Conservation (phyloP, 2,113 vertebrate species). For the Pterocles burchelli region DNA sequence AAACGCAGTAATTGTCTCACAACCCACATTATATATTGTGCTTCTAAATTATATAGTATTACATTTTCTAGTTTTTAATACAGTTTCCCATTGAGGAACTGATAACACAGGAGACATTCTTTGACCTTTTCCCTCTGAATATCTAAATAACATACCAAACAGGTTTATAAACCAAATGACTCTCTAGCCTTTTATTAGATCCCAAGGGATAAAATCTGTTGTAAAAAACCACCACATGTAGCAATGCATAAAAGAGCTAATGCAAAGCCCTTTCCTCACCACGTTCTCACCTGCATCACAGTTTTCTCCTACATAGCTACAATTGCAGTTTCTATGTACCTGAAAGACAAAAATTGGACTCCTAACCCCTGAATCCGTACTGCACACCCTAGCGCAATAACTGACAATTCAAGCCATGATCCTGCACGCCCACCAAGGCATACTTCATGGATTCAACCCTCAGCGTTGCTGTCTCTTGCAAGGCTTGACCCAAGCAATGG, state of each 20-base stretch:
- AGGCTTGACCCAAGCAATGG: neutral
- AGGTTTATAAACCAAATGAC: constrained; percentile 71
- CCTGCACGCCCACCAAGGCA: neutral
- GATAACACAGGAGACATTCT: constrained; percentile 73
- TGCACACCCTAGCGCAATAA: neutral
- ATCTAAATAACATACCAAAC: constrained; percentile 70
- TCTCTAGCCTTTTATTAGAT: constrained; percentile 71
- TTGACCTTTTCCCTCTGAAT: constrained; percentile 71
- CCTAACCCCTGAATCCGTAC: neutral
- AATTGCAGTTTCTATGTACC: neutral
- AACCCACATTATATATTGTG: constrained; percentile 70
- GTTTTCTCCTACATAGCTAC: constrained; percentile 44
- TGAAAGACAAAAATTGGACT: neutral
- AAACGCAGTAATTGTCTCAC: constrained; percentile 75
- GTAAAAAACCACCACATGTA: constrained; percentile 58
- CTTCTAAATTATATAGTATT: constrained; percentile 74
- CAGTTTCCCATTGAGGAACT: constrained; percentile 71
- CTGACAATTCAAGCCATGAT: neutral
- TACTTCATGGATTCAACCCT: neutral
- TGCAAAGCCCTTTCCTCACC: constrained; percentile 44
- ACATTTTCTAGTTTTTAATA: constrained; percentile 76
- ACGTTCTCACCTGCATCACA: constrained; percentile 50
- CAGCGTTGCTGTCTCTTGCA: neutral
- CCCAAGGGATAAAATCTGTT: constrained; percentile 71
- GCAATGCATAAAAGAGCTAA: constrained; percentile 60